phyloP scores from a whole-genome alignment of 2,113 vertebrate species.

The Cyrtonyx montezumae region DNA sequence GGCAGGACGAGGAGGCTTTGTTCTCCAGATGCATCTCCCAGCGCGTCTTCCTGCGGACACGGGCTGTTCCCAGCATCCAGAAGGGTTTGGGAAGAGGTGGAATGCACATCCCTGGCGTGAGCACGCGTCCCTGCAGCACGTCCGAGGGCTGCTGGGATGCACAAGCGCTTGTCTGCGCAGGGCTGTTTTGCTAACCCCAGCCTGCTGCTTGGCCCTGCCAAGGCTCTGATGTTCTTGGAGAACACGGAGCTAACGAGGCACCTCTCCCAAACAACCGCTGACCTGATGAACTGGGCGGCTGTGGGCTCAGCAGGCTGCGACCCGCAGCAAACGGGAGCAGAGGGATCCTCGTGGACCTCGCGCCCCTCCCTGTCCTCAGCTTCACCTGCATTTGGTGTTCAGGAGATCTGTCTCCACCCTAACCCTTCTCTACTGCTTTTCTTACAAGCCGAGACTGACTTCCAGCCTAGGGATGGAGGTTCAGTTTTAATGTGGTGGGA shows the following conservation, averaged over 20 bases:
- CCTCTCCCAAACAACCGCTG: slow-evolving; percentile 38
- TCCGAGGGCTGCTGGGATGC: background rate
- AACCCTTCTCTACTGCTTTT: background rate
- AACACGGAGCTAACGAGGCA: background rate
- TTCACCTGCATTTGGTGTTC: background rate
- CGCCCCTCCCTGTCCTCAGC: background rate
- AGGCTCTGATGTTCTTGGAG: slow-evolving; percentile 62
- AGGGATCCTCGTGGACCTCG: background rate
- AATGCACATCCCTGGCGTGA: background rate
- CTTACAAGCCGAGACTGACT: background rate
- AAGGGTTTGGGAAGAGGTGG: background rate
- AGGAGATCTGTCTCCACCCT: background rate
- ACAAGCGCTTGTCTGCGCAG: background rate
- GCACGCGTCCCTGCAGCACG: fast-evolving
- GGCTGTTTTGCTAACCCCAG: slow-evolving; percentile 66
- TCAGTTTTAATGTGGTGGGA: background rate
- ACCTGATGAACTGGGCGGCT: background rate
- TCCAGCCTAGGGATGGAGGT: background rate
- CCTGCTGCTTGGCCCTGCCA: slow-evolving; percentile 32
- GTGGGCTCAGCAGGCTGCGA: background rate
- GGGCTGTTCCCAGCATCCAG: background rate
- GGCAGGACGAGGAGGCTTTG: background rate
- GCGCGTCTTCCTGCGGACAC: background rate
- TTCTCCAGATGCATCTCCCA: background rate
- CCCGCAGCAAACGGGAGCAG: fast-evolving